These are phyloP conservation scores for Dasypogon diadema DNA, from an alignment of 2,888 invertebrate species.

Conservation along the genomic window DNA sequence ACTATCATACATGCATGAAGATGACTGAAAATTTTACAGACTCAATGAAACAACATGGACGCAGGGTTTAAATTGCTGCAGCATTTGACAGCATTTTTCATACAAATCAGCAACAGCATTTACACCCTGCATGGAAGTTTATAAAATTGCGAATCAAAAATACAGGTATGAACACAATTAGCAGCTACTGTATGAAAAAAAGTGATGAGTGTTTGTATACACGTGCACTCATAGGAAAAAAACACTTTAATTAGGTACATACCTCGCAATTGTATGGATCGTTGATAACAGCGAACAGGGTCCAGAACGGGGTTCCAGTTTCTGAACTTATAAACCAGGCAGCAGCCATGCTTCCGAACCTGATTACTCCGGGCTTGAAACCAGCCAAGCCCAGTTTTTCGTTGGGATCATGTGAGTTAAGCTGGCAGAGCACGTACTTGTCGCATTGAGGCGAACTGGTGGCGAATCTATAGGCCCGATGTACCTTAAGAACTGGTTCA, in stretches of 20 bases:
- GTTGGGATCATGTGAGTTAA: constrained; percentile 76
- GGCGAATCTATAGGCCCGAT: constrained; percentile 83
- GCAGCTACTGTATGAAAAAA: no score
- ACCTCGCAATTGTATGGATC: constrained; percentile 81
- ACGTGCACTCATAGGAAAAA: no score
- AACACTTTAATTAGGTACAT: constrained; percentile 61
- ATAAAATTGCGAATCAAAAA: no score
- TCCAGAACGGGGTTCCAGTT: constrained; percentile 82
- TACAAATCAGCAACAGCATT: no score
- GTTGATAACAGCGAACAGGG: constrained; percentile 80
- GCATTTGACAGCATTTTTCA: no score
- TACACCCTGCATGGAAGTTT: no score
- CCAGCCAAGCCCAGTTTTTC: constrained; percentile 73
- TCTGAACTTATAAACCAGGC: constrained; percentile 83
- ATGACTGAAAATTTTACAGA: no score
- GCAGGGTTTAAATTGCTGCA: no score
- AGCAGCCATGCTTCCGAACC: constrained; percentile 80
- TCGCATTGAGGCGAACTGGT: constrained; percentile 79
- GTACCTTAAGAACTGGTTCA: constrained; percentile 84
- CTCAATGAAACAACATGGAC: no score
- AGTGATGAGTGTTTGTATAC: no score
- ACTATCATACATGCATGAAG: no score
- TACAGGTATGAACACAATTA: no score
- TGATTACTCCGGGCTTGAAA: constrained; percentile 79
- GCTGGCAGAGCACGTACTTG: constrained; percentile 81